These are phyloP conservation scores for Eurystomus glaucurus DNA, from an alignment of 2,797 vertebrate genomes.

Conservation along the genomic window DNA sequence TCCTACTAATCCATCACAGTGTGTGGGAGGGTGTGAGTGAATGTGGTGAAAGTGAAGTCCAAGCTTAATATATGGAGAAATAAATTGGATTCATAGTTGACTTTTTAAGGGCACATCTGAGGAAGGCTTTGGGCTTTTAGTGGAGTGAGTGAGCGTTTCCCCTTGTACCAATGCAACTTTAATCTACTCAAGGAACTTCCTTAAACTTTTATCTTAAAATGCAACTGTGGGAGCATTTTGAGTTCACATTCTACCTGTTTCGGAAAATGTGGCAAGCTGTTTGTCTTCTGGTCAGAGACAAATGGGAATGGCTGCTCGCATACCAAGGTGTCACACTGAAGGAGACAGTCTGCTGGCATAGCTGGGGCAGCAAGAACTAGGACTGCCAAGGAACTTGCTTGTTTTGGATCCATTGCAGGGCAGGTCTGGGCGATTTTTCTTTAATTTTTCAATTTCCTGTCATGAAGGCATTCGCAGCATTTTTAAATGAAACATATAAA, in stretches of 20 bases:
- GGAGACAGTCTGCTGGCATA: not conserved
- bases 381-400: not conserved
- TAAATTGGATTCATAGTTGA: not conserved
- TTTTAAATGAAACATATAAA: conserved; percentile 10
- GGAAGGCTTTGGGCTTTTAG: not conserved
- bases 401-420: not conserved
- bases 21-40: not conserved
- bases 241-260: not conserved
- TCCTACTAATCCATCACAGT: not conserved
- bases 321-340: not conserved
- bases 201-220: not conserved
- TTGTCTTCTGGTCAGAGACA: not conserved
- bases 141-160: not conserved
- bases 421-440: not conserved
- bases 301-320: not conserved
- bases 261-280: not conserved
- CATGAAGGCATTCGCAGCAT: not conserved
- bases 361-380: not conserved
- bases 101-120: not conserved
- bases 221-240: not conserved
- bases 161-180: not conserved
- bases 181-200: not conserved
- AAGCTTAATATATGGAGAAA: not conserved
- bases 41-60: not conserved
- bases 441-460: not conserved